Evolutionary conservation across 2,888 invertebrate species (phyloP), one percentile per base, ranked within the genome.

Genomic region (Cotesia congregata): DNA sequence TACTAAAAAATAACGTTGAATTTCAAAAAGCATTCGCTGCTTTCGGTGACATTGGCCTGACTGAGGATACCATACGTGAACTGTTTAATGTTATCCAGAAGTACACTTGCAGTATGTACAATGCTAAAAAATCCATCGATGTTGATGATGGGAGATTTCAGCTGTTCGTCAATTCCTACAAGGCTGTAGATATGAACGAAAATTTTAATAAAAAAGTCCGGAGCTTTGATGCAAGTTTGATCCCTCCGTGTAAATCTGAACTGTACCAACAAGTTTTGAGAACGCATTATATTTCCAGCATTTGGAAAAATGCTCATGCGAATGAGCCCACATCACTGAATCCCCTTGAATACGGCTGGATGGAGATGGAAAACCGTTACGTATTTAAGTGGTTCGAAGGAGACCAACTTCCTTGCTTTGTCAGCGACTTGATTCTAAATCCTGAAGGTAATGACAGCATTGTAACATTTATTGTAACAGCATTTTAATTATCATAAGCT

Each of bases 1-100:
- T 61, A 6, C 60, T 72, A 2, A 12, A 15, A 30, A 50, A 76
- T 59, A 64, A 83, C 50, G 3, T 20, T 4, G 70, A 70, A 60
- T 70, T 17, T 41, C 70, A 70, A 30, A 1, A 59, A 70, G 70
- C 50, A 0, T 70, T 70, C 39, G 59, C 38, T 41, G 30, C 50
- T 60, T 39, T 67, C 1, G 67, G 39, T 67, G 38, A 67, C 6
- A 38, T 38, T 38, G 0, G n/a, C 5, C n/a, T 38, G 7, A 6
- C 67, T 38, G 39, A 20, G 38, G 38, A 67, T 7, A 1, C 7
- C 0, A 9, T 30, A 30, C 67, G 5, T 12, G 30, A 67, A 30
- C 1, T 20, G 0, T 67, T 67, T 5, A 67, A 67, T 39, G 39
- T 12, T n/a, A 67, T 67, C 39, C 67, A 67, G 7, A 67, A 20